A percentile compares a stretch with the other conserved stretches of the same genome.
These are phyloP conservation scores for Halictus quadricinctus DNA, from an alignment of 2,888 invertebrate species.

Conservation along the genomic window DNA sequence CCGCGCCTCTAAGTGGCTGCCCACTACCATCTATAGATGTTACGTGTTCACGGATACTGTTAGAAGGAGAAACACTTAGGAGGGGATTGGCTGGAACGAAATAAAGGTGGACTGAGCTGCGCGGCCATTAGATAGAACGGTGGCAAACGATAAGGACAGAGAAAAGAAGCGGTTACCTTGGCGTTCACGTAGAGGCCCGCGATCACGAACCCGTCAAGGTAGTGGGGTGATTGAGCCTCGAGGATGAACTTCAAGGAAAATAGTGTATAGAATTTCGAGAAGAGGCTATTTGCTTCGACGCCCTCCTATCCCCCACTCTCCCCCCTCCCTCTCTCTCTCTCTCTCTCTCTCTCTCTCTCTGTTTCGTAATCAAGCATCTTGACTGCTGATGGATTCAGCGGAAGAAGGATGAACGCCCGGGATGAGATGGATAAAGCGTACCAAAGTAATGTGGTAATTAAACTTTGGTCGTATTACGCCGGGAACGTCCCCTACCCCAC, in stretches of 20 bases:
- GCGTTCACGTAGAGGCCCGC: constrained; percentile 45
- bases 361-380: constrained; percentile 67
- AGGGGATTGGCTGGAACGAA: constrained; percentile 57
- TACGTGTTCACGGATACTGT: constrained; percentile 62
- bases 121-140: constrained; percentile 53
- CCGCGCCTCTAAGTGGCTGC: constrained; percentile 72
- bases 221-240: constrained; percentile 48
- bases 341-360: background rate
- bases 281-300: constrained; percentile 42
- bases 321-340: background rate
- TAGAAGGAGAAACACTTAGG: constrained; percentile 41
- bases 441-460: constrained; percentile 80
- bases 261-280: constrained; percentile 56
- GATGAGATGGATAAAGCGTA: constrained; percentile 65
- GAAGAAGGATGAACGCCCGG: constrained; percentile 54
- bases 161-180: constrained; percentile 53
- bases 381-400: constrained; percentile 74
- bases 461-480: constrained; percentile 79
- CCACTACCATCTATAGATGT: constrained; percentile 68
- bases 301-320: background rate
- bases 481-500: constrained; percentile 45
- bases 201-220: constrained; percentile 57
- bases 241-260: constrained; percentile 54
- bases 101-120: constrained; percentile 49
- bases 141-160: constrained; percentile 45